phyloP scores from a whole-genome alignment of 1,140 invertebrate species.

The Orchesella cincta region DNA sequence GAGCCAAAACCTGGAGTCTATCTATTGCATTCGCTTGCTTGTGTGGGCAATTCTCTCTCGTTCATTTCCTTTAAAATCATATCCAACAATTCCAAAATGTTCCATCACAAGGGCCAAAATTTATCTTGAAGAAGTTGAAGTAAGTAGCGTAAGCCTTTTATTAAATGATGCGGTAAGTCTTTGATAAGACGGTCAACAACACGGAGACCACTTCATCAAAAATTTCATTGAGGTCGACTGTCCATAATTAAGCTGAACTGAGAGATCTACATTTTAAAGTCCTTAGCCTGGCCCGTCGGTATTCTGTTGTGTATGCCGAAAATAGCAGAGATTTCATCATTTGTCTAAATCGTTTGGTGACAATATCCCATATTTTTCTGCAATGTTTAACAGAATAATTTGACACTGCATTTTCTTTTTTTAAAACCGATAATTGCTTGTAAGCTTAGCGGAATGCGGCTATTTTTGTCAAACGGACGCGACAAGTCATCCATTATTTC shows the following conservation, averaged over 20 bases:
- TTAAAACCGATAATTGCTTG: background rate
- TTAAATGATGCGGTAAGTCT: constrained; percentile 31
- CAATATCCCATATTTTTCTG: background rate
- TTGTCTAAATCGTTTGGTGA: background rate
- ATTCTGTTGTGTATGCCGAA: background rate
- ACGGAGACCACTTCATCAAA: constrained; percentile 22
- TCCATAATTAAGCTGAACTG: background rate
- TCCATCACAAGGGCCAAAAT: constrained; percentile 30
- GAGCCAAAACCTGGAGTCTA: constrained; percentile 37
- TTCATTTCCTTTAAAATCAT: background rate
- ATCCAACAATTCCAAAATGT: background rate
- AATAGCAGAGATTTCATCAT: background rate
- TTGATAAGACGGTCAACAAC: background rate
- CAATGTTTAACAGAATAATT: background rate
- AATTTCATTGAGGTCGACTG: constrained; percentile 10
- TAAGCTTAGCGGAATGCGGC: background rate
- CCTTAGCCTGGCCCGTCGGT: background rate
- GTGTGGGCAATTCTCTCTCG: background rate
- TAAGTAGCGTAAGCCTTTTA: constrained; percentile 31
- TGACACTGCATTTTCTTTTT: background rate
- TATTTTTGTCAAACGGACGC: background rate
- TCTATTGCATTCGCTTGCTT: constrained; percentile 29
- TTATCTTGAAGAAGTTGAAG: constrained; percentile 39
- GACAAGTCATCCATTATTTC: background rate
- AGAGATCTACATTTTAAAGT: background rate